phyloP scores from a whole-genome alignment of 2,797 vertebrate species.

The Myripristis jacobus region DNA sequence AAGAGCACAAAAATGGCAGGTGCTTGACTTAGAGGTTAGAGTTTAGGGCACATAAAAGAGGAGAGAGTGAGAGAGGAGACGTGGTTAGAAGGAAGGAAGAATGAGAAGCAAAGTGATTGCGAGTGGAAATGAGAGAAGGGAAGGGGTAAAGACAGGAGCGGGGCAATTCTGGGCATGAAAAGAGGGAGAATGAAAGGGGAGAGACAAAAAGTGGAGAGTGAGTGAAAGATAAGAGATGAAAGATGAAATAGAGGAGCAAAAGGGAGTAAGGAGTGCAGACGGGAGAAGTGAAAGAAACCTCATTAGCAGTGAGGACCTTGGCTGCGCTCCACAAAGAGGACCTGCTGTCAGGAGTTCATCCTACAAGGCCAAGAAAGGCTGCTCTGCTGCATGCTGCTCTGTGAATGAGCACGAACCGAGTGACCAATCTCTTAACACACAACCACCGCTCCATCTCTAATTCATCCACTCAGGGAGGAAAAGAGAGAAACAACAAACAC shows the following conservation, averaged over 20 bases:
- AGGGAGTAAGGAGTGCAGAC: neutral
- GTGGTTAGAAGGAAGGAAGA: neutral
- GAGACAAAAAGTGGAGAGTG: conserved; percentile 36
- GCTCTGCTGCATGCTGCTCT: too few species aligned
- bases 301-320: conserved; percentile 62
- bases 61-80: conserved; percentile 9
- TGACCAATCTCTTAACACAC: conserved; percentile 21
- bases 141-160: conserved; percentile 40
- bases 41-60: conserved; percentile 54
- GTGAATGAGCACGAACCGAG: conserved; percentile 3
- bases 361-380: neutral
- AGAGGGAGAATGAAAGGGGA: neutral
- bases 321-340: conserved; percentile 34
- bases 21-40: conserved; percentile 34
- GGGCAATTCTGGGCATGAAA: conserved; percentile 41
- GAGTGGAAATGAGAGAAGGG: conserved; percentile 9
- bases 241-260: conserved; percentile 41
- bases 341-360: conserved; percentile 40
- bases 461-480: conserved; percentile 21
- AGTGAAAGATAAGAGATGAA: conserved; percentile 50
- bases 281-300: conserved; percentile 35
- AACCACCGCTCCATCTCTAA: conserved; percentile 13
- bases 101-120: conserved; percentile 1
- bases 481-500: conserved; percentile 21
- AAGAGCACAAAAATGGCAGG: conserved; percentile 23